phyloP scores from a whole-genome alignment of 2,113 vertebrate genomes.

The Peromyscus polionotus region DNA sequence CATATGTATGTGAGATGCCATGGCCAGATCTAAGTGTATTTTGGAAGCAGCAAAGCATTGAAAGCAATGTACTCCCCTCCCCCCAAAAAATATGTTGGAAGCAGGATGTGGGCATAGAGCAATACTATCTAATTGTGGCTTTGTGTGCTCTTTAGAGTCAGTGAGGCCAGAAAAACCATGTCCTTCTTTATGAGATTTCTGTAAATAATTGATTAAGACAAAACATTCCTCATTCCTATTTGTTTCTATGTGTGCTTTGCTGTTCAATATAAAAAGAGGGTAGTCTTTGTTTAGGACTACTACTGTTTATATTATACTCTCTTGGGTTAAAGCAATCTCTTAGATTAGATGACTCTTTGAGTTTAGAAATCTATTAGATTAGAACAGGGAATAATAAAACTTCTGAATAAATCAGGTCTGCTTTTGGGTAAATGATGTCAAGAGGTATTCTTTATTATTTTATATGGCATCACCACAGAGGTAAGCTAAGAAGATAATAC shows the following conservation, averaged over 20 bases:
- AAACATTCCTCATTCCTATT: background rate
- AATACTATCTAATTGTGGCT: background rate
- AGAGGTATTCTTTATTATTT: background rate
- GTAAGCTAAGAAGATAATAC: background rate
- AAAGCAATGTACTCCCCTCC: background rate
- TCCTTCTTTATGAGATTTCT: background rate
- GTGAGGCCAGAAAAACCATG: background rate
- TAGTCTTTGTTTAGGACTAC: background rate
- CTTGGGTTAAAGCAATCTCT: background rate
- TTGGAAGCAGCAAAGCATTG: background rate
- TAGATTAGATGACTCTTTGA: background rate
- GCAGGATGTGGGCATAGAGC: background rate
- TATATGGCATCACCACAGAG: background rate
- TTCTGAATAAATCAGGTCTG: background rate
- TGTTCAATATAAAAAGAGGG: background rate
- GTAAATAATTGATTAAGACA: background rate
- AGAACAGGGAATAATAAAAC: background rate
- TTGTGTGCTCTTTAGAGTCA: background rate
- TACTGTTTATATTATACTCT: background rate
- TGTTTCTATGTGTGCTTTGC: background rate
- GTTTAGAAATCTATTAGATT: background rate
- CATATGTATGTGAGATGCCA: background rate
- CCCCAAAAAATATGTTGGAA: background rate
- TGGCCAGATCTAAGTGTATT: background rate
- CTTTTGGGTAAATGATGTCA: background rate